Evolutionary conservation across 2,888 invertebrate species (phyloP), one percentile per base, ranked within the genome.

Genomic region (Eustalomyia histrio): DNA sequence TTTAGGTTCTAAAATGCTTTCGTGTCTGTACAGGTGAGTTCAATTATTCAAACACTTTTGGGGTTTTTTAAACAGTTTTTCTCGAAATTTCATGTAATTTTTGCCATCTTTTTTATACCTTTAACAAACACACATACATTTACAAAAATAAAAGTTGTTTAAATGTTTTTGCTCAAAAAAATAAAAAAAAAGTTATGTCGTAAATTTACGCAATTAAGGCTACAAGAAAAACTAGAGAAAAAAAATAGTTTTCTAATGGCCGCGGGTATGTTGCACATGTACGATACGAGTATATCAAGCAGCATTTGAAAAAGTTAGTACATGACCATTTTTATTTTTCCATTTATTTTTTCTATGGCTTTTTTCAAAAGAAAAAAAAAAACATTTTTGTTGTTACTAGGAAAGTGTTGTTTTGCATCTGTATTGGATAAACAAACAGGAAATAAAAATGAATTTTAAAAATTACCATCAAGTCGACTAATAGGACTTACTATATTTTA

Each of bases 201-300:
- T 81, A 81, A 81, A 81, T 81, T 81, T 78, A 74, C 81, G 81
- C 81, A 81, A 81, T 81, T 81, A 81, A 81, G 78, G 69, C 67
- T 79, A 57, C 55, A 68, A 65, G 47, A 79, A 33, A 2, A 14
- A 21, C 1, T 0, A 43, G 29, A 52, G 29, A 50, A 73, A 75
- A 79, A 72, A 80, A 74, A 65, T 74, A 78, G 74, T 81, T 78
- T 81, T 47, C 76, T 74, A 81, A 81, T 81, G 71, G 81, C 81
- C 81, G 81, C 81, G 81, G 81, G 81, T 63, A 74, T 63, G 61
- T 78, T 78, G 17, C 53, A 57, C 58, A 64, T 64, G 76, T 52
- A 69, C 50, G 52, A 50, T 67, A 61, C 55, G 67, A 72, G 65
- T 78, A 33, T 61, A 78, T 72, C 72, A 72, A 72, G 61, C 55